Base-by-base conservation (phyloP, 2,888 invertebrate species). In the Globia sparganii region DNA sequence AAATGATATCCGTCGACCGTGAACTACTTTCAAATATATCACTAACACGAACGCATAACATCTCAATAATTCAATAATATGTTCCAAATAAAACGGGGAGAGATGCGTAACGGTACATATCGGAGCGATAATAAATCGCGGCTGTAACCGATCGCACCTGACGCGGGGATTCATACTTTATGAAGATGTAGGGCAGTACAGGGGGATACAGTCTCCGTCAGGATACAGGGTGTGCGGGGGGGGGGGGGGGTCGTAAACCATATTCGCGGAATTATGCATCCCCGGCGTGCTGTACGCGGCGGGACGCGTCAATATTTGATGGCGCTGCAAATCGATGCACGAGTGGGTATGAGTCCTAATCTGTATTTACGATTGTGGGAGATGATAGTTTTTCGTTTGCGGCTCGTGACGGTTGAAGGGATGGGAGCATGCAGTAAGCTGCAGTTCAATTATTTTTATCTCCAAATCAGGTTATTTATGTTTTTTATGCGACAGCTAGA, bases 131-230 rank as follows among this genome's bases (percentile, higher is more conserved):
- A 94, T 95, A 96, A 95, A 96, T 96, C 95, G 94, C 87, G 89
- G 86, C 86, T 87, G 92, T 91, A 91, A 90, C 93, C 92, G 92
- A 93, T 94, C 93, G 94, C 95, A 95, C 95, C 96, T 95, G 95
- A 94, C 95, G 62, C 94, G 94, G 92, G 82, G 93, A 95, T 95
- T 94, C 94, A 94, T 95, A 95, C 93, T 96, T 96, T 95, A 96
- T 95, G 94, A 94, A 93, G 88, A 88, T 86, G 89, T 88, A 86
- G 85, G 84, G 81, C 86, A 86, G 69, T 78, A 46, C 75, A 64
- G 74, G 86, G 87, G 87, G 82, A 21, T 76, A 69, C 72, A 82
- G 77, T 84, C 80, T 88, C 88, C 40, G 68, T 37, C 71, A 66
- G 56, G 64, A 46, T 81, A 71, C 77, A 86, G 88, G 84, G 85